Percentiles rank a stretch among this genome's conserved stretches.
phyloP scores from a whole-genome alignment of 2,113 vertebrate genomes.

The Pteronura brasiliensis region DNA sequence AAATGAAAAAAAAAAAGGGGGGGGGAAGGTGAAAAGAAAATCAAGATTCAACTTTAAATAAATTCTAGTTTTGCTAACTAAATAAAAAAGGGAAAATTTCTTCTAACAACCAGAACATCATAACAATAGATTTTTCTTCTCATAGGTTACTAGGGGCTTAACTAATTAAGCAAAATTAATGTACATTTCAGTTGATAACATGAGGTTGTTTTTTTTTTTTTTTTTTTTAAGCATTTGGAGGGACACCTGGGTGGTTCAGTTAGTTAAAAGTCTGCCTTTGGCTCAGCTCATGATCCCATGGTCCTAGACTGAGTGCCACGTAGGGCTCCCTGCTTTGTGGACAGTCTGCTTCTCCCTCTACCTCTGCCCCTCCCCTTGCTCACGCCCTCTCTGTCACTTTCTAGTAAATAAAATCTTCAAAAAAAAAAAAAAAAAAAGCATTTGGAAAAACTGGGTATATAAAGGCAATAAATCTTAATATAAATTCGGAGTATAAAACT shows the following conservation, averaged over 20 bases:
- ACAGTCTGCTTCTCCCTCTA: not conserved
- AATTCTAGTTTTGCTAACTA: constrained; percentile 5
- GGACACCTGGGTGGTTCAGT: not conserved
- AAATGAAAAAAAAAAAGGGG: not conserved
- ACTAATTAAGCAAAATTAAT: constrained; percentile 9
- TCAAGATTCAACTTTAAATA: constrained; percentile 19
- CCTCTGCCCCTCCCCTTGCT: not conserved
- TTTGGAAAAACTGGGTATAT: not conserved
- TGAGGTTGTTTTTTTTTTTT: no score
- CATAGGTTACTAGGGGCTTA: not conserved
- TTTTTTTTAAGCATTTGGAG: not conserved
- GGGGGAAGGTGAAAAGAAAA: not conserved
- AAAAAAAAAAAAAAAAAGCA: not conserved
- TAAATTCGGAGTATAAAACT: constrained; percentile 45
- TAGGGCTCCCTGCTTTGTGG: not conserved
- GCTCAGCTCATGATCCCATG: not conserved
- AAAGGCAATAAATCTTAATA: constrained; percentile 36
- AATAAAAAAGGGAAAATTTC: not conserved
- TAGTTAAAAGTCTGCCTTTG: not conserved
- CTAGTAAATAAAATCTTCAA: not conserved
- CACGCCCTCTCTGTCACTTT: not conserved
- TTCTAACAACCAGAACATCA: not conserved
- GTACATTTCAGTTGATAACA: constrained; percentile 37
- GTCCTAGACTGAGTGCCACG: not conserved
- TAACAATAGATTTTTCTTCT: not conserved